Conservation (phyloP, 2,797 vertebrate species). For the Micromesistius poutassou region DNA sequence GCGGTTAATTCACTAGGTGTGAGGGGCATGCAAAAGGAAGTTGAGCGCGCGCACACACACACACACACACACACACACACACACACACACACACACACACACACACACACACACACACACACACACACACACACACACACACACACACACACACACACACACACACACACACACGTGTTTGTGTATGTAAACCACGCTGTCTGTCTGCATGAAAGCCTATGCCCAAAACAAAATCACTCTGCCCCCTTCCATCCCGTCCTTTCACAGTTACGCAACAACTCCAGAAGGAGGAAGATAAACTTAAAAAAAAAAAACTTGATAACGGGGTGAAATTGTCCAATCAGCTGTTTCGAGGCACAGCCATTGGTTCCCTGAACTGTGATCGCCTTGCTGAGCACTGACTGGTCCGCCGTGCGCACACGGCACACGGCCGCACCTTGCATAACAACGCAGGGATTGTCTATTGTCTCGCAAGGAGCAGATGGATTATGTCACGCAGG, state of each 20-base stretch:
- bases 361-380: conserved; percentile 44
- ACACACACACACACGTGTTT: background rate
- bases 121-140: background rate
- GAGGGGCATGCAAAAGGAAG: no score
- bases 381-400: conserved; percentile 43
- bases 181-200: background rate
- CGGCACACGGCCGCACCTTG: conserved; percentile 66
- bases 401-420: conserved; percentile 61
- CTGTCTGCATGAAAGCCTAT: background rate
- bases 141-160: background rate
- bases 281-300: conserved; percentile 33
- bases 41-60: no score
- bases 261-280: conserved; percentile 55
- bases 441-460: conserved; percentile 54
- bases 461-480: conserved; percentile 61
- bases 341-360: conserved; percentile 34
- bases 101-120: background rate
- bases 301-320: conserved; percentile 50
- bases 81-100: no score
- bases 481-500: conserved; percentile 55
- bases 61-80: no score
- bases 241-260: conserved; percentile 31
- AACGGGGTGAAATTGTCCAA: conserved; percentile 57
- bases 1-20: no score
- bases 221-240: conserved; percentile 2